These are phyloP conservation scores for Brienomyrus brachyistius DNA, from an alignment of 2,113 vertebrate genomes.

Conservation along the genomic window DNA sequence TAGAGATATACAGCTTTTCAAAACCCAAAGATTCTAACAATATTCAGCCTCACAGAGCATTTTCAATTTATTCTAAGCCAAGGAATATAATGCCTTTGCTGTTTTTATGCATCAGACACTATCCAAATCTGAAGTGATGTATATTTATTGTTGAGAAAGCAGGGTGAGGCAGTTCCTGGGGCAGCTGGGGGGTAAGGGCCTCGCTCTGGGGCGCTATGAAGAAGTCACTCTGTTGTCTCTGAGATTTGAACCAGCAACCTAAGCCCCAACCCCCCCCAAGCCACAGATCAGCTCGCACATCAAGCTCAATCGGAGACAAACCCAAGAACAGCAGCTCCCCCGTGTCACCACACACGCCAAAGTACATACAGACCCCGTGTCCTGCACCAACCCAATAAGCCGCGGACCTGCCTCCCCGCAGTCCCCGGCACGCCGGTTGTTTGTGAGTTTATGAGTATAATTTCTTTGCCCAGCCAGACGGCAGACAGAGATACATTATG, in stretches of 20 bases:
- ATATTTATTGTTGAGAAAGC: background rate
- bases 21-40: background rate
- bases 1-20: background rate
- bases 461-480: slow-evolving; percentile 13
- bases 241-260: background rate
- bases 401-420: background rate
- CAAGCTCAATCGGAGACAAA: background rate
- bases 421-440: background rate
- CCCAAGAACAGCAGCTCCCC: background rate
- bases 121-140: background rate
- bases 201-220: background rate
- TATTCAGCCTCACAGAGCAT: background rate
- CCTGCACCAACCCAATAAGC: background rate
- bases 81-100: background rate
- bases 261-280: background rate
- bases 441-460: slow-evolving; percentile 10
- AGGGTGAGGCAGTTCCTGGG: background rate
- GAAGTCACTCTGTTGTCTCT: background rate
- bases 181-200: background rate
- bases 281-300: background rate
- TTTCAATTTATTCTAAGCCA: background rate
- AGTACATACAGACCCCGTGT: background rate
- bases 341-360: background rate
- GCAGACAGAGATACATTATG: slow-evolving; percentile 35
- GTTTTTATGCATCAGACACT: background rate